Conservation (phyloP, 2,888 invertebrate species). For the Stramonita haemastoma region DNA sequence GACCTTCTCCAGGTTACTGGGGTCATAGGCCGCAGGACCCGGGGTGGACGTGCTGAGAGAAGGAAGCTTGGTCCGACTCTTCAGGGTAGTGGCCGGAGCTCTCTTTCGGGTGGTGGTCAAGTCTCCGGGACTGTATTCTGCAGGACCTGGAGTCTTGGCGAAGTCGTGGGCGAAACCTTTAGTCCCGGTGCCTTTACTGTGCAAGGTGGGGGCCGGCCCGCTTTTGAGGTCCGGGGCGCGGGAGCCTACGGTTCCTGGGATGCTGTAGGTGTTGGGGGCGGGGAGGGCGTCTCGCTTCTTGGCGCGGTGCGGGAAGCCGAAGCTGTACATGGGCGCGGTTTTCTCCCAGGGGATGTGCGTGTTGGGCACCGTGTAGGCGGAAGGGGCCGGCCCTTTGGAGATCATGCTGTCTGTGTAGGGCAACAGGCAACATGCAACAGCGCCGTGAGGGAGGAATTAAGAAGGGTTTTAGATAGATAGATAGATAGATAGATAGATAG, state of each 20-base stretch:
- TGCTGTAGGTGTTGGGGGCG: slow-evolving; percentile 58
- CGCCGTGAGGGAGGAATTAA: too few relatives aligned
- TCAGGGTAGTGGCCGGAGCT: slow-evolving; percentile 59
- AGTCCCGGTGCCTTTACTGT: slow-evolving; percentile 50
- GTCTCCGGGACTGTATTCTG: slow-evolving; percentile 53
- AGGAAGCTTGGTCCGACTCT: slow-evolving; percentile 51
- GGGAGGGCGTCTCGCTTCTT: slow-evolving; percentile 54
- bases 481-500: too few relatives aligned
- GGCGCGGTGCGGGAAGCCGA: slow-evolving; percentile 56
- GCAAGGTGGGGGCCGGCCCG: slow-evolving; percentile 51
- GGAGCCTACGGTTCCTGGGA: slow-evolving; percentile 58
- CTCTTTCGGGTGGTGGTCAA: slow-evolving; percentile 49
- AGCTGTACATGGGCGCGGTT: slow-evolving; percentile 59
- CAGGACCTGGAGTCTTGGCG: slow-evolving; percentile 65
- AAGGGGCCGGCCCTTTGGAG: slow-evolving; percentile 21
- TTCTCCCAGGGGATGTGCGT: slow-evolving; percentile 49
- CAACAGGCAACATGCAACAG: too few relatives aligned
- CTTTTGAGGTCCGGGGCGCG: slow-evolving; percentile 54
- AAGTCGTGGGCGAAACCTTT: slow-evolving; percentile 60
- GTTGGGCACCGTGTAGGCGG: slow-evolving; percentile 22
- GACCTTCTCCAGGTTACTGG: slow-evolving; percentile 53
- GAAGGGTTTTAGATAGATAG: too few relatives aligned
- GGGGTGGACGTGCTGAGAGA: slow-evolving; percentile 56
- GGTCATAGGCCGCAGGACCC: slow-evolving; percentile 65
- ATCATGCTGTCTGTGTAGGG: slow-evolving; percentile 15